Evolutionary conservation across 2,797 vertebrate genomes (phyloP).

Genomic region (Esox lucius): DNA sequence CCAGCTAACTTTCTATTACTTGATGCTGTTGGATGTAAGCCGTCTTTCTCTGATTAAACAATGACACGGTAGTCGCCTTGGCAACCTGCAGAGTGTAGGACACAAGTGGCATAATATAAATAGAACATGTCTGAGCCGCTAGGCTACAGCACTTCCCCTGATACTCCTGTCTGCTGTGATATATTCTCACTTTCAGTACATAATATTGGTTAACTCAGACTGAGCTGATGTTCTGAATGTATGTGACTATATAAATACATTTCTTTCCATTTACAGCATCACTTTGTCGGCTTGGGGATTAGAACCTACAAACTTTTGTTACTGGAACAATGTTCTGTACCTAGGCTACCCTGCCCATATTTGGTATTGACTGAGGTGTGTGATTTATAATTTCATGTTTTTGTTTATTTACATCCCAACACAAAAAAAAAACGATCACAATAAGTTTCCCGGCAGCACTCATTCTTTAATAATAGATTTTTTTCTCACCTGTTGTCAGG

Average conservation of each 20-base stretch:
- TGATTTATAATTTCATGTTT: neutral
- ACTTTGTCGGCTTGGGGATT: no score
- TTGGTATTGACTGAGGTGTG: neutral
- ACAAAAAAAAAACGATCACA: neutral
- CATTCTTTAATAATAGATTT: neutral
- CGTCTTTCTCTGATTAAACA: constrained; percentile 37
- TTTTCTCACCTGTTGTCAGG: constrained; percentile 6
- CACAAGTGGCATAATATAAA: constrained; percentile 45
- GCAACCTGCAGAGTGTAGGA: constrained; percentile 44
- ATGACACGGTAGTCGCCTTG: constrained; percentile 50
- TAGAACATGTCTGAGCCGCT: constrained; percentile 19
- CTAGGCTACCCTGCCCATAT: no score
- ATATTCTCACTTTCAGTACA: constrained; percentile 20
- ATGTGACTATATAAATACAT: no score
- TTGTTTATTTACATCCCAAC: neutral
- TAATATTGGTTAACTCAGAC: neutral
- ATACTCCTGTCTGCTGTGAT: constrained; percentile 19
- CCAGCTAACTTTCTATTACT: neutral
- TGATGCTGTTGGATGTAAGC: neutral
- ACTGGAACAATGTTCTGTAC: no score
- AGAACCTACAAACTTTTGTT: no score
- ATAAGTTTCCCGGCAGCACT: neutral
- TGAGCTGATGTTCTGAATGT: neutral
- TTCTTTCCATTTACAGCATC: no score
- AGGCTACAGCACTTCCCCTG: constrained; percentile 21